Evolutionary conservation across 1,140 invertebrate genomes (phyloP).

Genomic region (Adoxophyes honmai): DNA sequence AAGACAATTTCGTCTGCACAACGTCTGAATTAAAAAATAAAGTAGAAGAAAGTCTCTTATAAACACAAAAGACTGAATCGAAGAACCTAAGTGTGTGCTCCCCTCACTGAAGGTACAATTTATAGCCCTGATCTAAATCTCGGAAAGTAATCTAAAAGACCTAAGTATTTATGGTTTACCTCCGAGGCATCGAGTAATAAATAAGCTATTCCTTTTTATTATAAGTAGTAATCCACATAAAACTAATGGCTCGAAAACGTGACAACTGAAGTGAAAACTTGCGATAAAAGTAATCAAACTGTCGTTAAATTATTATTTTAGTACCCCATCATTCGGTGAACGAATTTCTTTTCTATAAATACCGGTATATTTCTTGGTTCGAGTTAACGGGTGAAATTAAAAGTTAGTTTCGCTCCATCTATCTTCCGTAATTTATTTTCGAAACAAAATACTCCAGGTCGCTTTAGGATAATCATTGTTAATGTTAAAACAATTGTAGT

Average conservation of each 20-base stretch:
- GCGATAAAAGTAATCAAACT: slow-evolving; percentile 74
- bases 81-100: too few species aligned
- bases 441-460: not conserved
- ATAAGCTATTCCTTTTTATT: slow-evolving; percentile 49
- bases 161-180: too few species aligned
- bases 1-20: too few species aligned
- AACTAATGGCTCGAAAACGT: slow-evolving; percentile 71
- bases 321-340: slow-evolving; percentile 43
- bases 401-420: not conserved
- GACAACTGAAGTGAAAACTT: slow-evolving; percentile 67
- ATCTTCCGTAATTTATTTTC: not conserved
- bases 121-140: too few species aligned
- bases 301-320: slow-evolving; percentile 71
- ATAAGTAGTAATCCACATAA: slow-evolving; percentile 62
- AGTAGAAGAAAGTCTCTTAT: too few species aligned
- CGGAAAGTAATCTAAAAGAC: too few species aligned
- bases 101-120: too few species aligned
- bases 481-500: too few species aligned
- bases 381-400: slow-evolving; percentile 1
- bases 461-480: too few species aligned
- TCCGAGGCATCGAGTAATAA: slow-evolving; percentile 36
- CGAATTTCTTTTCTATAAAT: slow-evolving; percentile 12
- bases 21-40: too few species aligned
- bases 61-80: too few species aligned
- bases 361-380: not conserved